Evolutionary conservation across 2,888 invertebrate genomes (phyloP).

Genomic region (Sinotaia quadrata): DNA sequence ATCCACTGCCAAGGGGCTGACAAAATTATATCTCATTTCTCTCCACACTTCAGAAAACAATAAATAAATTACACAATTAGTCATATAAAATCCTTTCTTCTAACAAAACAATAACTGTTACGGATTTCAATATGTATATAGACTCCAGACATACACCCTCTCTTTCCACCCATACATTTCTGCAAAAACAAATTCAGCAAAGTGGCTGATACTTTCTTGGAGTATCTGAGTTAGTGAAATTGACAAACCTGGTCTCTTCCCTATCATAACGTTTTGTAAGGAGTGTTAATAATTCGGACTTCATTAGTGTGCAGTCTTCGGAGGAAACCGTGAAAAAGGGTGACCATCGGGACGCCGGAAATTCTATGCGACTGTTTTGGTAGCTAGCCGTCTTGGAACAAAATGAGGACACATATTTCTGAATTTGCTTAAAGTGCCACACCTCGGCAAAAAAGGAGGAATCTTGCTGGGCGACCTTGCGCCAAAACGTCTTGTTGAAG

Average conservation of each 20-base stretch:
- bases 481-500: slow-evolving; percentile 66
- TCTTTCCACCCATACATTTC: background rate
- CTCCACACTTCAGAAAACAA: too few species aligned
- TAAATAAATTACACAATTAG: too few species aligned
- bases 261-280: slow-evolving; percentile 47
- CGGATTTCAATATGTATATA: too few species aligned
- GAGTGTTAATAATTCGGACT: slow-evolving; percentile 42
- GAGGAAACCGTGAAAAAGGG: slow-evolving; percentile 42
- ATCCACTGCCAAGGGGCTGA: too few species aligned
- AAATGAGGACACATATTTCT: slow-evolving; percentile 24
- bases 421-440: slow-evolving; percentile 34
- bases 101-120: too few species aligned
- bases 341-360: slow-evolving; percentile 45
- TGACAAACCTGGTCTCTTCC: background rate
- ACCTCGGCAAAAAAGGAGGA: slow-evolving; percentile 57
- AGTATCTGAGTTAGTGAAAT: background rate
- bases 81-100: too few species aligned
- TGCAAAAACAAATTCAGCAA: background rate
- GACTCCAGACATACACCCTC: background rate
- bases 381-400: slow-evolving; percentile 21
- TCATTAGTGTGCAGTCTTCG: slow-evolving; percentile 49
- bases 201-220: background rate
- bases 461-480: slow-evolving; percentile 48
- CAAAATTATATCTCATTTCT: too few species aligned
- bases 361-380: slow-evolving; percentile 17